A percentile compares a stretch with the other conserved stretches of the same genome.
Evolutionary conservation across 2,113 vertebrate species (phyloP).

Genomic region (Deroptyus accipitrinus): DNA sequence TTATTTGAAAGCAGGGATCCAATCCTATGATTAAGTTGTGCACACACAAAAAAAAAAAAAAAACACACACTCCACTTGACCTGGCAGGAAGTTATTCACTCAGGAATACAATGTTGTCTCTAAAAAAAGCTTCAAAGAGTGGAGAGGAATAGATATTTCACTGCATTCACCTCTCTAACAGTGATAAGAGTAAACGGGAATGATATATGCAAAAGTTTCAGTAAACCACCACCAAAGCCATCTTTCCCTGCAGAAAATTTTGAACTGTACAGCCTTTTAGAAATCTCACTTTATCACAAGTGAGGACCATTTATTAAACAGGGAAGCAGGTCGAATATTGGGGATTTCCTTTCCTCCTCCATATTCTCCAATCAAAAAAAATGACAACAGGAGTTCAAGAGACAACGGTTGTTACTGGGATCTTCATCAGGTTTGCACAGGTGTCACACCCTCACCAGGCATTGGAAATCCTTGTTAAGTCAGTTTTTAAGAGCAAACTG

Average conservation of each 20-base stretch:
- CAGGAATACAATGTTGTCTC: neutral
- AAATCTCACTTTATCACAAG: neutral
- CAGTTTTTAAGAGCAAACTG: neutral
- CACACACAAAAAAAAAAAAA: neutral
- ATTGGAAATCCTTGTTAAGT: neutral
- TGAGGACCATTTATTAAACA: neutral
- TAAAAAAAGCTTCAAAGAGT: neutral
- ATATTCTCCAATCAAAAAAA: neutral
- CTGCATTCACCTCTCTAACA: neutral
- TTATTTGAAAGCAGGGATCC: neutral
- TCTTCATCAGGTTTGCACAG: too few relatives aligned
- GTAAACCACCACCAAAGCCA: neutral
- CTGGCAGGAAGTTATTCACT: neutral
- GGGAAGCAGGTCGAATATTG: neutral
- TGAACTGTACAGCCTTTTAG: neutral
- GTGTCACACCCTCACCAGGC: accelerated
- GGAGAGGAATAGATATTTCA: neutral
- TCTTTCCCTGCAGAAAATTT: neutral
- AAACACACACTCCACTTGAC: neutral
- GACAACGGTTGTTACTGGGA: neutral
- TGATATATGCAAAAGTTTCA: neutral
- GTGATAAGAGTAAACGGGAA: neutral
- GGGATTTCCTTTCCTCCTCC: neutral
- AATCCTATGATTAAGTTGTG: neutral
- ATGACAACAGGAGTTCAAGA: neutral